Conservation (phyloP, 1,140 invertebrate genomes). For the Lepidostoma basale region DNA sequence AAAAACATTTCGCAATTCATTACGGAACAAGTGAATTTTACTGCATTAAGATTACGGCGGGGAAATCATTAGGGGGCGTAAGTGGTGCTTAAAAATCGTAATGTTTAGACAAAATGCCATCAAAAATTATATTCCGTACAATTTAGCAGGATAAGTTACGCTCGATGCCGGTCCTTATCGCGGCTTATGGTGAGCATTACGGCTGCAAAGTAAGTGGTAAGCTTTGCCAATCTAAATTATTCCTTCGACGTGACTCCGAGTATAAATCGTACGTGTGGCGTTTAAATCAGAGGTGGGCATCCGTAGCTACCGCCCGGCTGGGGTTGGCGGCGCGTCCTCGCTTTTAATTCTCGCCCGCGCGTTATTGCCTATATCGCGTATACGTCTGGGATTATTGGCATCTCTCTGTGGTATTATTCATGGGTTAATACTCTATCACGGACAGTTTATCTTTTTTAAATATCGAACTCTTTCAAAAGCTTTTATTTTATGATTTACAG, state of each 20-base stretch:
- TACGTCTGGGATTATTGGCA: too few relatives aligned
- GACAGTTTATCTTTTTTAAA: too few relatives aligned
- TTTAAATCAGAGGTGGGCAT: too few relatives aligned
- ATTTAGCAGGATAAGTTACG: constrained; percentile 14
- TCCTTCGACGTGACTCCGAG: constrained; percentile 5
- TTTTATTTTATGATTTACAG: too few relatives aligned
- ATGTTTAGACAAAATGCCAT: background rate
- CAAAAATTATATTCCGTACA: constrained; percentile 5
- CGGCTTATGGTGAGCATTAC: constrained; percentile 2
- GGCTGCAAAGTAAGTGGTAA: background rate
- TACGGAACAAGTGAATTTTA: background rate
- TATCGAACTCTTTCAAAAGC: too few relatives aligned
- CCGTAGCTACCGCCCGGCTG: too few relatives aligned
- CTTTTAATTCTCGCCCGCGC: too few relatives aligned
- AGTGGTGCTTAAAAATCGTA: constrained; percentile 12
- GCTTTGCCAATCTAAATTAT: constrained; percentile 19
- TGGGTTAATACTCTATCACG: too few relatives aligned
- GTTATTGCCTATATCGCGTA: background rate
- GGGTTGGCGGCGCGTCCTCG: too few relatives aligned
- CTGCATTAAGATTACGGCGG: too few relatives aligned
- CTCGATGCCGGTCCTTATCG: constrained; percentile 12
- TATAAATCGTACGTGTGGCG: background rate
- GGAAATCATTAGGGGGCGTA: too few relatives aligned
- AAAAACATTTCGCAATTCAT: background rate
- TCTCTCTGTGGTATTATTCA: too few relatives aligned